Conservation (phyloP, 2,888 invertebrate species). For the Orthosia gothica region DNA sequence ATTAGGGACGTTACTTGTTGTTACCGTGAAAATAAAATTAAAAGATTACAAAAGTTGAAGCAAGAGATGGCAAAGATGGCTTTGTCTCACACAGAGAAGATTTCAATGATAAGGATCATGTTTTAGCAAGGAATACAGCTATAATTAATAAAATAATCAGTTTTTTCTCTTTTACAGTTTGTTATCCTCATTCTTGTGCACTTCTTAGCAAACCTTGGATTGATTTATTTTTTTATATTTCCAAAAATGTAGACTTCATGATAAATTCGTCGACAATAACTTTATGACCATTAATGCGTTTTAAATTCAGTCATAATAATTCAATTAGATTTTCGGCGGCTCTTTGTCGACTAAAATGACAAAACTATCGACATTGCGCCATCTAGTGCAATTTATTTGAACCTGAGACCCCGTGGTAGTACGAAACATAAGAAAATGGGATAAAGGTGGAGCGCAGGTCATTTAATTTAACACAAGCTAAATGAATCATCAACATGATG, state of each 20-base stretch:
- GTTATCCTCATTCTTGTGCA: neutral
- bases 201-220: neutral
- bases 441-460: too few relatives aligned
- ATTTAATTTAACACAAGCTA: too few relatives aligned
- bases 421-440: neutral
- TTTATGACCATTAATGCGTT: neutral
- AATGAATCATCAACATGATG: too few relatives aligned
- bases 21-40: neutral
- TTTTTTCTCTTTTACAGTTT: neutral
- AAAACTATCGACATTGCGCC: neutral
- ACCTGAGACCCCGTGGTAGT: too few relatives aligned
- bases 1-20: slow-evolving; percentile 11
- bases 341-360: neutral
- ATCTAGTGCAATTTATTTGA: too few relatives aligned
- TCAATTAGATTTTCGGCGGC: neutral
- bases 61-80: too few relatives aligned
- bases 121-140: neutral
- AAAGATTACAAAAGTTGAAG: neutral
- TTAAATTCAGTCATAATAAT: neutral
- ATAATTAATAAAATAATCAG: too few relatives aligned
- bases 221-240: too few relatives aligned
- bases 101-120: too few relatives aligned
- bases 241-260: too few relatives aligned
- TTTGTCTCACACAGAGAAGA: too few relatives aligned
- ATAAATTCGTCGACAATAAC: too few relatives aligned